phyloP scores from a whole-genome alignment of 2,797 vertebrate species.

The Onychomys arenicola region DNA sequence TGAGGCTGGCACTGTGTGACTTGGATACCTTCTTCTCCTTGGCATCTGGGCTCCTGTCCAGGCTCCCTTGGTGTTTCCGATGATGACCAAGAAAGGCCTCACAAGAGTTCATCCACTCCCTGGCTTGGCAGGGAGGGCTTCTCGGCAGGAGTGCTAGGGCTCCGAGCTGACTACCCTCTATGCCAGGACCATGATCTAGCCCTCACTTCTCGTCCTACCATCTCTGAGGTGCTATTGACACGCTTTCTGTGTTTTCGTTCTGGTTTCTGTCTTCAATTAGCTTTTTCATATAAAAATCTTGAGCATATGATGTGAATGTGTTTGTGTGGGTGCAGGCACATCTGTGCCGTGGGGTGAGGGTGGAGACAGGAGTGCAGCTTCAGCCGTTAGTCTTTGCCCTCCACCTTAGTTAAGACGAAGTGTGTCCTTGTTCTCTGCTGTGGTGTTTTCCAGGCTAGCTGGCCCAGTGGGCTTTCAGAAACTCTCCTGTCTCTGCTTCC shows the following conservation, averaged over 20 bases:
- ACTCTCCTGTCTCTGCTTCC: background rate
- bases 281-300: background rate
- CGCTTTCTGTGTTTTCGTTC: background rate
- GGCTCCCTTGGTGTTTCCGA: conserved; percentile 48
- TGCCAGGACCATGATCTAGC: accelerated
- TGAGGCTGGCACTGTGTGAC: background rate
- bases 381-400: background rate
- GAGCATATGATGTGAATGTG: background rate
- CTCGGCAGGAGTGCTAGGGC: accelerated
- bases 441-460: background rate
- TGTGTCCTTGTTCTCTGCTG: background rate
- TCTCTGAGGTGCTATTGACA: background rate
- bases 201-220: background rate
- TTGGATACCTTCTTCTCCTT: background rate
- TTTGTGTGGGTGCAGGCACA: background rate
- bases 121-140: background rate
- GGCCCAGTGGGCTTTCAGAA: background rate
- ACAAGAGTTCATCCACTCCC: background rate
- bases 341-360: no score
- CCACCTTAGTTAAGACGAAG: background rate
- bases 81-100: background rate
- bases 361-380: no score
- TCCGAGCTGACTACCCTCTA: background rate
- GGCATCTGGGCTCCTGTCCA: conserved; percentile 43
- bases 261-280: background rate